These are phyloP conservation scores for Poecile montanus DNA, from an alignment of 2,797 vertebrate species.

Conservation along the genomic window DNA sequence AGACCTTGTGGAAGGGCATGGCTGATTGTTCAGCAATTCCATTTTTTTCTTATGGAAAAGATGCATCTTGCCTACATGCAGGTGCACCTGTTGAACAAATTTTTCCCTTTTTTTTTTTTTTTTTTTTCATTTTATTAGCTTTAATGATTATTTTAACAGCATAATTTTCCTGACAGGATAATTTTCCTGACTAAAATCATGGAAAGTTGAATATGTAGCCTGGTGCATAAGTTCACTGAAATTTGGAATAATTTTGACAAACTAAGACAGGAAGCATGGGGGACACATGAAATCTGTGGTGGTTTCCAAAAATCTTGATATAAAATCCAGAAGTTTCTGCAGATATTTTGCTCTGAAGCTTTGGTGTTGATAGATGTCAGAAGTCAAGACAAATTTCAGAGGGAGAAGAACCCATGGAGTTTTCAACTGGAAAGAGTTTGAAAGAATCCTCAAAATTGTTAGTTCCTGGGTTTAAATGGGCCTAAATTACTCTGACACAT, in stretches of 20 bases:
- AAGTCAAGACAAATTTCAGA: not conserved
- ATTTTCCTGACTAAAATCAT: not conserved
- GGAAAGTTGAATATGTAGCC: not conserved
- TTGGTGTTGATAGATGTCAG: not conserved
- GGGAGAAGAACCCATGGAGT: not conserved
- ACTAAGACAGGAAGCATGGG: rapidly evolving
- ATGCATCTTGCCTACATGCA: not conserved
- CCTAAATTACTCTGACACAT: not conserved
- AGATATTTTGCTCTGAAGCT: not conserved
- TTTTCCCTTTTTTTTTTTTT: not conserved
- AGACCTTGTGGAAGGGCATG: not conserved
- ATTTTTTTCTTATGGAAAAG: not conserved
- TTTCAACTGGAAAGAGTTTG: not conserved
- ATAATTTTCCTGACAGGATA: not conserved
- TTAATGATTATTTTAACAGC: not conserved
- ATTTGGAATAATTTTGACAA: not conserved
- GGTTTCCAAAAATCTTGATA: not conserved
- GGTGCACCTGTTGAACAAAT: not conserved
- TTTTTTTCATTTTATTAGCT: not conserved
- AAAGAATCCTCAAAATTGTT: not conserved
- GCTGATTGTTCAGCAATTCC: not conserved
- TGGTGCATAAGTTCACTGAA: not conserved
- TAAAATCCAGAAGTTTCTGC: not conserved
- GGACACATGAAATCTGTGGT: not conserved
- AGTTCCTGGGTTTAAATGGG: not conserved